A percentile compares a stretch with the other conserved stretches of the same genome.
Evolutionary conservation across 2,888 invertebrate species (phyloP).

Genomic region (Phytoseiulus persimilis): DNA sequence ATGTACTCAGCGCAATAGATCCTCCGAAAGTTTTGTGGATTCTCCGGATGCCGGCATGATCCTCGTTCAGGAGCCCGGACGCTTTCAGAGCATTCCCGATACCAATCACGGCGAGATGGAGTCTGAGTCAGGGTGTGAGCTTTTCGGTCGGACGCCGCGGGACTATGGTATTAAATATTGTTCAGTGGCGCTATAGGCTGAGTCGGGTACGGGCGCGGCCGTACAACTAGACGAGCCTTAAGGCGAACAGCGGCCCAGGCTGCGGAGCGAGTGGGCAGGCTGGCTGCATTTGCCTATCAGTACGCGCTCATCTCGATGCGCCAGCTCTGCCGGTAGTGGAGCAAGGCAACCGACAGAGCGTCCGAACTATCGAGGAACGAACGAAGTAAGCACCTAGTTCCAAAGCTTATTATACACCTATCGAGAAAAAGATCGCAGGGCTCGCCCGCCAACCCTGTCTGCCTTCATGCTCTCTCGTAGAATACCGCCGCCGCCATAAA

Average conservation of each 20-base stretch:
- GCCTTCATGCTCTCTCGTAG: not conserved
- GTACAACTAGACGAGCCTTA: not conserved
- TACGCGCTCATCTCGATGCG: not conserved
- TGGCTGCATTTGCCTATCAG: not conserved
- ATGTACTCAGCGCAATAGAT: no score
- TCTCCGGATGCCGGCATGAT: no score
- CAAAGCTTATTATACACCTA: not conserved
- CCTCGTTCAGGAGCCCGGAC: no score
- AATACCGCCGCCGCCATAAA: not conserved
- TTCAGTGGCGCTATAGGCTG: no score
- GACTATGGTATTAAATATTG: no score
- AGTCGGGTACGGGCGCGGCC: not conserved
- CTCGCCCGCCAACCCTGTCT: not conserved
- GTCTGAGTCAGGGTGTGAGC: no score
- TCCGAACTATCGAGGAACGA: not conserved
- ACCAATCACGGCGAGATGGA: no score
- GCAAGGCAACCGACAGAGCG: not conserved
- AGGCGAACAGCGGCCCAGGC: not conserved
- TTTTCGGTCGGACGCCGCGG: no score
- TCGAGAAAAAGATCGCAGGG: not conserved
- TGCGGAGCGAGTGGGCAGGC: not conserved
- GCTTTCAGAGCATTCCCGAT: no score
- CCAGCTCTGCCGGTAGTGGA: not conserved
- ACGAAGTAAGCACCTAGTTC: not conserved
- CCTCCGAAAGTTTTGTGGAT: no score